phyloP scores from a whole-genome alignment of 1,140 invertebrate species.

The Calliopsis andreniformis region DNA sequence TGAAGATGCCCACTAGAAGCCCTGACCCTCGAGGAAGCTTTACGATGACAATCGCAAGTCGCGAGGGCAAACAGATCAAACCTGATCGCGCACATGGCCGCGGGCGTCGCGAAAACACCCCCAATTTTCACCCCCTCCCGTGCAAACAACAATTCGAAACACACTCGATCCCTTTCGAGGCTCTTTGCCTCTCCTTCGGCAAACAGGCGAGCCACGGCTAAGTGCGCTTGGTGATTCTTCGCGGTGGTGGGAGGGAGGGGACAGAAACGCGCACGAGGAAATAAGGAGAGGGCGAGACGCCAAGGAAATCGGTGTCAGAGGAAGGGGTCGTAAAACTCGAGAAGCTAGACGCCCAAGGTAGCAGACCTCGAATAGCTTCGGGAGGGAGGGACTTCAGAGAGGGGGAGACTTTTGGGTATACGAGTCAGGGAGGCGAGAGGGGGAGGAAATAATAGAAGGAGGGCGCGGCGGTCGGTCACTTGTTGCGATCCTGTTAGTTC shows the following conservation, averaged over 20 bases:
- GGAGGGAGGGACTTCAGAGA: background rate
- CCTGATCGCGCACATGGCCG: background rate
- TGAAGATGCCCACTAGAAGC: no score
- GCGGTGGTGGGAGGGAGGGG: background rate
- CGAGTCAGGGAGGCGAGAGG: conserved; percentile 37
- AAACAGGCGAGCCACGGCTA: conserved; percentile 32
- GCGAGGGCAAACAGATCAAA: background rate
- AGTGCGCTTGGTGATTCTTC: background rate
- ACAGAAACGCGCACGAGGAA: conserved; percentile 32
- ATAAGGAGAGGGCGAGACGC: conserved; percentile 6
- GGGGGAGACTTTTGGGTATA: conserved; percentile 44
- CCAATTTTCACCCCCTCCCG: background rate
- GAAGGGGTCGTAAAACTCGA: background rate
- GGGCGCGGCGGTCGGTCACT: conserved; percentile 73
- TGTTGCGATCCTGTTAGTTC: conserved; percentile 78
- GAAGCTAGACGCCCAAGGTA: conserved; percentile 1
- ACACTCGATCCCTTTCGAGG: conserved; percentile 2
- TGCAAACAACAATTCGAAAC: background rate
- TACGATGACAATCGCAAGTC: background rate
- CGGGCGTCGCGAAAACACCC: background rate
- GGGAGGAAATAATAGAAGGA: conserved; percentile 67
- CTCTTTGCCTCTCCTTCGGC: conserved; percentile 26
- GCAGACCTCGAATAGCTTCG: background rate
- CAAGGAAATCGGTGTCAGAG: background rate
- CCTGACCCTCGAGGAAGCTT: background rate